Evolutionary conservation across 2,113 vertebrate species (phyloP), one percentile per base, ranked within the genome.

Genomic region (Tachuris rubrigastra): DNA sequence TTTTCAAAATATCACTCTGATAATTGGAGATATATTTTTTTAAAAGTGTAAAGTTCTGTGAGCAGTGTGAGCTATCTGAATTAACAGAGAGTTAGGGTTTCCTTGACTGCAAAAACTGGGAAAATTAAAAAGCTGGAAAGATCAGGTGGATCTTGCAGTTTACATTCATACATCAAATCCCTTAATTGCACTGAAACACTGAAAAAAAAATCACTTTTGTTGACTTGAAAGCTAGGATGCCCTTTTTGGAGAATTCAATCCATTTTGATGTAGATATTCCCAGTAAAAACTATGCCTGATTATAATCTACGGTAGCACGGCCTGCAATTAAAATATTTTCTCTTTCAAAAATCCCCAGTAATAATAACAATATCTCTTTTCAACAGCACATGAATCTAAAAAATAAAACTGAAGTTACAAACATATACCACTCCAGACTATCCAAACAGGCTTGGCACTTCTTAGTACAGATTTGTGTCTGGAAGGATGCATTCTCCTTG

Each of bases 401-500:
- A 83, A 87, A 82, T 49, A 28, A 91, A 79, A 8, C 30, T 41
- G 56, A 78, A 80, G 23, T 85, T 79, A 79, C 22, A 89, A 74
- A 35, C 19, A 20, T 49, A 22, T 49, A 35, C 9, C 42, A 52
- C 71, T 91, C 25, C 30, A 67, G 28, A 59, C 56, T 81, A 6
- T 33, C 44, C 65, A 88, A 73, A 77, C 56, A 84, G 47, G 44
- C 33, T 56, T 92, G 82, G 52, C 86, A 90, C 65, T 60, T 91
- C 59, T 22, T 39, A 78, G 52, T 24, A 69, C 60, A 93, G 60
- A 92, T 93, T 95, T 78, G 75, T 82, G 52, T 60, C 90, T 89
- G 42, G 83, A 94, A 95, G 90, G 88, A 72, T 86, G 68, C 41
- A 81, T 72, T 95, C 88, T 96, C 96, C 93, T 96, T 96, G 93